Evolutionary conservation across 1,140 invertebrate species (phyloP).

Genomic region (Calosoma granatense): DNA sequence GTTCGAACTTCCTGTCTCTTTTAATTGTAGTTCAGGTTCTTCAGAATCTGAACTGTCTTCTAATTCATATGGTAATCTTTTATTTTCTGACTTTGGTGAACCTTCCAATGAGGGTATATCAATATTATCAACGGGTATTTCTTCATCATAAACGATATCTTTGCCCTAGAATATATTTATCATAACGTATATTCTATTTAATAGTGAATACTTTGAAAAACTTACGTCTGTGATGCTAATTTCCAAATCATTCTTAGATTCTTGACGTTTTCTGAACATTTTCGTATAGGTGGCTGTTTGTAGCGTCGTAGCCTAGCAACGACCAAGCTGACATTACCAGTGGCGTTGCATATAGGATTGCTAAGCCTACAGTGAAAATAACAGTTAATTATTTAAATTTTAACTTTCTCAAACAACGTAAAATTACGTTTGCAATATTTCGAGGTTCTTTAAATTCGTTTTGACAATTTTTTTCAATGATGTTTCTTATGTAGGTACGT

Average conservation of each 20-base stretch:
- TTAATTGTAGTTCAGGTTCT: slow-evolving; percentile 4
- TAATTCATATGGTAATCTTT: neutral
- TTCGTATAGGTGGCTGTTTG: neutral
- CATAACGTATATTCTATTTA: neutral
- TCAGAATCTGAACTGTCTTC: neutral
- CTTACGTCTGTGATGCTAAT: neutral
- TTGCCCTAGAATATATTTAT: slow-evolving; percentile 3
- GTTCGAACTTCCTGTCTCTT: neutral
- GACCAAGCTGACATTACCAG: neutral
- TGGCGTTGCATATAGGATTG: too few relatives aligned
- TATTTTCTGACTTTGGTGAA: neutral
- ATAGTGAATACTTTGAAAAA: neutral
- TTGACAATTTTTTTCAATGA: too few relatives aligned
- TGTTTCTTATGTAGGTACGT: too few relatives aligned
- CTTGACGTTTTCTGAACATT: neutral
- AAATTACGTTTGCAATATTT: too few relatives aligned
- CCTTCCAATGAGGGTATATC: neutral
- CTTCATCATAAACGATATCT: slow-evolving; percentile 2
- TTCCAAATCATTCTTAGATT: neutral
- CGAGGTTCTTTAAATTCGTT: too few relatives aligned
- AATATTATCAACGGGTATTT: neutral
- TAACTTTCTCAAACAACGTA: too few relatives aligned
- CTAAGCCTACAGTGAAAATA: too few relatives aligned
- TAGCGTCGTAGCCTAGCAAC: neutral
- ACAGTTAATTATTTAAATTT: too few relatives aligned